Evolutionary conservation across 2,888 invertebrate species (phyloP).

Genomic region (Parnassius mnemosyne): DNA sequence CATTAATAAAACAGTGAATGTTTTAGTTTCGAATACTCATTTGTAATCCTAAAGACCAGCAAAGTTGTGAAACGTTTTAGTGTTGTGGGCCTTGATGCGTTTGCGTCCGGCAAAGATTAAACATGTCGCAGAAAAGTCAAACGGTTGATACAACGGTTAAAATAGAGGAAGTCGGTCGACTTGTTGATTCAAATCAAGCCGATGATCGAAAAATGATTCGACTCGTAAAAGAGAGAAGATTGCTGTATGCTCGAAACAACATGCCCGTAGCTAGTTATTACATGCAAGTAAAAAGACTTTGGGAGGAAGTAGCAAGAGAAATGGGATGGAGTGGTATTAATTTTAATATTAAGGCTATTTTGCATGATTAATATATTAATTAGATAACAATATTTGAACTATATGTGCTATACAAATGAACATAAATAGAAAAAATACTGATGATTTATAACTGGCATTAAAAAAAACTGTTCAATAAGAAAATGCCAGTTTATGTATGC

Average conservation of each 20-base stretch:
- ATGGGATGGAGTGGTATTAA: constrained; percentile 68
- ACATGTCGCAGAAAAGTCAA: constrained; percentile 21
- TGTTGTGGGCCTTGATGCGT: constrained; percentile 2
- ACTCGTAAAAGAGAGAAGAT: constrained; percentile 62
- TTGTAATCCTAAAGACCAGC: not conserved
- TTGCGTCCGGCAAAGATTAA: constrained; percentile 17
- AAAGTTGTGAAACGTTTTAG: constrained; percentile 1
- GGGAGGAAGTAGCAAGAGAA: constrained; percentile 63
- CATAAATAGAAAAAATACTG: too few relatives aligned
- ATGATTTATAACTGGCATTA: too few relatives aligned
- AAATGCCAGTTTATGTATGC: too few relatives aligned
- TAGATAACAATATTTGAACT: too few relatives aligned
- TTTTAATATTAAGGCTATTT: not conserved
- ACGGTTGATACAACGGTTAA: constrained; percentile 7
- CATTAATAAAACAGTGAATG: constrained; percentile 8
- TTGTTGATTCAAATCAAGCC: constrained; percentile 66
- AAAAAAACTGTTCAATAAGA: too few relatives aligned
- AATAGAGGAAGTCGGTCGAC: constrained; percentile 51
- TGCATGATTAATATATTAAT: too few relatives aligned
- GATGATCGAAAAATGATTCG: constrained; percentile 69
- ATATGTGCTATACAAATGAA: too few relatives aligned
- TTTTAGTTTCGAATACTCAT: not conserved
- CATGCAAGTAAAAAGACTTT: constrained; percentile 62
- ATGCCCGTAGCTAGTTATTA: constrained; percentile 74
- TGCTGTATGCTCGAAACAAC: constrained; percentile 70